phyloP scores from a whole-genome alignment of 2,113 vertebrate genomes.

The Larimichthys crocea region DNA sequence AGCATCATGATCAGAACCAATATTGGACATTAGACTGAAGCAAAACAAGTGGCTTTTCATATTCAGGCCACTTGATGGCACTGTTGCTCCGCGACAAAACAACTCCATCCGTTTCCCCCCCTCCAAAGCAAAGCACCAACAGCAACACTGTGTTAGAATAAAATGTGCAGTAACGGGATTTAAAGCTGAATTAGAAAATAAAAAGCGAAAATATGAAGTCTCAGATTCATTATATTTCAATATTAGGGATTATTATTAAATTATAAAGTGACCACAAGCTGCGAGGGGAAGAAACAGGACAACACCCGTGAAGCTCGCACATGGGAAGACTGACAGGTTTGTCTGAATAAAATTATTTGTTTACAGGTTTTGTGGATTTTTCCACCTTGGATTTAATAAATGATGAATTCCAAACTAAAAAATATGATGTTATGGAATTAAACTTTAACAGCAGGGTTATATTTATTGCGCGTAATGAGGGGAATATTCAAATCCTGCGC shows the following conservation, averaged over 20 bases:
- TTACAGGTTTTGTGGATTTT: slow-evolving; percentile 8
- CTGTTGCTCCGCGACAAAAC: slow-evolving; percentile 83
- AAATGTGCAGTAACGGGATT: slow-evolving; percentile 66
- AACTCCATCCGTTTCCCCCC: neutral
- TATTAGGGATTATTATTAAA: neutral
- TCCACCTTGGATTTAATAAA: neutral
- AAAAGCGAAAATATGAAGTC: slow-evolving; percentile 54
- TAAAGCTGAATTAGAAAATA: slow-evolving; percentile 62
- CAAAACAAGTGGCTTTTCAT: slow-evolving; percentile 60
- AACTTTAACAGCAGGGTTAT: neutral
- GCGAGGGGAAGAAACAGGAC: slow-evolving; percentile 14
- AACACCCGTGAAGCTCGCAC: slow-evolving; percentile 44
- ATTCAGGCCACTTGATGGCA: slow-evolving; percentile 88
- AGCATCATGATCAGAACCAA: slow-evolving; percentile 60
- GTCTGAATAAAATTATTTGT: slow-evolving; percentile 29
- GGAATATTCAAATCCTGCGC: neutral
- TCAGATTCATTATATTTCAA: slow-evolving; percentile 39
- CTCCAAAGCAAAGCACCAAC: slow-evolving; percentile 14
- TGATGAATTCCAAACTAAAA: neutral
- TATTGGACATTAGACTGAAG: neutral
- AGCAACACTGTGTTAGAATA: slow-evolving; percentile 34
- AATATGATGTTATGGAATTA: neutral
- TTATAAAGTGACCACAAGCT: slow-evolving; percentile 13
- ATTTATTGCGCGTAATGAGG: slow-evolving; percentile 4
- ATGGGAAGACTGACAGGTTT: slow-evolving; percentile 22